phyloP scores from a whole-genome alignment of 2,113 vertebrate species.

The Chauna torquata region DNA sequence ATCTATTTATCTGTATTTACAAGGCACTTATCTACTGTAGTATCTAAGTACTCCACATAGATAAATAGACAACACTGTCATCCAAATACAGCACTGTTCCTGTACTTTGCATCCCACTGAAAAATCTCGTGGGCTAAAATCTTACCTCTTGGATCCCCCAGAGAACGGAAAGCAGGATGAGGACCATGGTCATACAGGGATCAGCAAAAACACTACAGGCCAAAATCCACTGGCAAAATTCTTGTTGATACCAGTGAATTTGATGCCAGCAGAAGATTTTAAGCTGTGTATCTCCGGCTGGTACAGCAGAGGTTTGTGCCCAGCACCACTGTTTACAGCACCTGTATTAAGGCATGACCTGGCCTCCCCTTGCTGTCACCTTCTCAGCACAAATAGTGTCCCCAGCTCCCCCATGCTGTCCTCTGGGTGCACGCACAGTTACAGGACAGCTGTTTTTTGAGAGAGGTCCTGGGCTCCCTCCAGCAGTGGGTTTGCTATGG shows the following conservation, averaged over 20 bases:
- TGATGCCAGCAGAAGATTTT: background rate
- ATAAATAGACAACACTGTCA: constrained; percentile 16
- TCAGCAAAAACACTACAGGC: background rate
- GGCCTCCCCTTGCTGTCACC: background rate
- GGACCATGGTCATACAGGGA: fast-evolving
- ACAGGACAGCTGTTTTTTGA: background rate
- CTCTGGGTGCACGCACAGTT: background rate
- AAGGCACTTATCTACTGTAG: constrained; percentile 51
- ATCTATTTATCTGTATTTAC: constrained; percentile 68
- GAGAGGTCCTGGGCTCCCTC: background rate
- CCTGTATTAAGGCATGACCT: background rate
- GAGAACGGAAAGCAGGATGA: background rate
- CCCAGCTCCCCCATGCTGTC: background rate
- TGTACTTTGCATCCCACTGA: background rate
- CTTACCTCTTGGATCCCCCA: background rate
- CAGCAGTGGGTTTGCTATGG: background rate
- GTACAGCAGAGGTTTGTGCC: background rate
- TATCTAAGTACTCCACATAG: constrained; percentile 40
- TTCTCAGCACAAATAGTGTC: background rate
- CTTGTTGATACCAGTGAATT: background rate
- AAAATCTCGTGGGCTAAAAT: background rate
- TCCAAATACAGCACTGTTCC: background rate
- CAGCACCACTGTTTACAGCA: background rate
- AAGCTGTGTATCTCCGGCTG: background rate
- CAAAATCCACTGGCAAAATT: background rate